phyloP scores from a whole-genome alignment of 2,888 invertebrate genomes.

The Hirtodrosophila confusa region DNA sequence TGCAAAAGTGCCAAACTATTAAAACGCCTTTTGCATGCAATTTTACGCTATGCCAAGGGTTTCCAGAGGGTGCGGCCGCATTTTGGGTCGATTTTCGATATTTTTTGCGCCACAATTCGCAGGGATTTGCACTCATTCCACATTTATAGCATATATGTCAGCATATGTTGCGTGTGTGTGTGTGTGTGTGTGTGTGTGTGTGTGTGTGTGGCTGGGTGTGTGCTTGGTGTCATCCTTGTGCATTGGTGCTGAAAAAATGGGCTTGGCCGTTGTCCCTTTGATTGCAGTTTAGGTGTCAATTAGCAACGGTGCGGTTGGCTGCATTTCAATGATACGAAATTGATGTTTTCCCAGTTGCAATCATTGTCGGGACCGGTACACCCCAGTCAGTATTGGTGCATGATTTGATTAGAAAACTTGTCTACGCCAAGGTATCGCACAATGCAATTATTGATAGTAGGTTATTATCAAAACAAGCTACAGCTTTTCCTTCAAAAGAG shows the following conservation, averaged over 20 bases:
- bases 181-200: slow-evolving; percentile 19
- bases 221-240: slow-evolving; percentile 28
- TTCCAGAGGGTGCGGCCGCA: slow-evolving; percentile 35
- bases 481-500: neutral
- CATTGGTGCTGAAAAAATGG: slow-evolving; percentile 55
- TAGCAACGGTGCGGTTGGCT: slow-evolving; percentile 77
- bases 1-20: slow-evolving; percentile 62
- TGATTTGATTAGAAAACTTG: slow-evolving; percentile 4
- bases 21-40: slow-evolving; percentile 65
- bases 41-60: slow-evolving; percentile 34
- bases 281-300: slow-evolving; percentile 79
- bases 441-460: slow-evolving; percentile 14
- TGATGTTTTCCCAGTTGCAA: slow-evolving; percentile 33
- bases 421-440: slow-evolving; percentile 5
- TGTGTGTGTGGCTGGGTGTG: slow-evolving; percentile 34
- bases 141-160: slow-evolving; percentile 11
- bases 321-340: slow-evolving; percentile 62
- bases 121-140: slow-evolving; percentile 44
- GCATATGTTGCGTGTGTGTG: slow-evolving; percentile 27
- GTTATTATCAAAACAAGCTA: slow-evolving; percentile 10
- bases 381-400: slow-evolving; percentile 11
- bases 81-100: slow-evolving; percentile 51
- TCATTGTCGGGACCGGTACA: neutral
- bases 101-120: slow-evolving; percentile 51
- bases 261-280: slow-evolving; percentile 58